Evolutionary conservation across 2,113 vertebrate genomes (phyloP).

Genomic region (Orthonyx spaldingii): DNA sequence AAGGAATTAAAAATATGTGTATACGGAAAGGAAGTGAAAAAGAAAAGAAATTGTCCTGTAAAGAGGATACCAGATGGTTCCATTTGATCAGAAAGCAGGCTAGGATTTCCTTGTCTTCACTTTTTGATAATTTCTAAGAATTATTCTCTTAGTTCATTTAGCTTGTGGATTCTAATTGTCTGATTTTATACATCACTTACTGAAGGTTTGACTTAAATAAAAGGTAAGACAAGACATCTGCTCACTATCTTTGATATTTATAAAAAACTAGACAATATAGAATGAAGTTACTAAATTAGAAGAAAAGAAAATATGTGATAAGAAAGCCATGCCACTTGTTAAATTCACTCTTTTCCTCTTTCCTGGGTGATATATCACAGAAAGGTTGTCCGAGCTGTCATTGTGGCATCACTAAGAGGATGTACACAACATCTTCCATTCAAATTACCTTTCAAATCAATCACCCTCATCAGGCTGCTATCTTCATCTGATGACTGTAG

Average conservation of each 20-base stretch:
- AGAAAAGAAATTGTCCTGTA: not conserved
- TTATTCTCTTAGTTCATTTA: not conserved
- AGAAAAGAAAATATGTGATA: constrained; percentile 28
- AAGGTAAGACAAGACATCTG: not conserved
- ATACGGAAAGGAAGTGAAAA: not conserved
- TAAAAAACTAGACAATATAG: not conserved
- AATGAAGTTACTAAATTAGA: constrained; percentile 22
- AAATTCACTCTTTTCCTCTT: constrained; percentile 40
- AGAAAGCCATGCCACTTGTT: constrained; percentile 51
- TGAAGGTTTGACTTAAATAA: not conserved
- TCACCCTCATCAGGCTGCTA: constrained; percentile 44
- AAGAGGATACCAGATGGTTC: not conserved
- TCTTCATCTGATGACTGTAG: constrained; percentile 38
- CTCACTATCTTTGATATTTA: not conserved
- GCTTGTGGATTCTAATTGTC: not conserved
- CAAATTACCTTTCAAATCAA: constrained; percentile 61
- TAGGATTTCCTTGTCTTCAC: not conserved
- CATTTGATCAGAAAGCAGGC: not conserved
- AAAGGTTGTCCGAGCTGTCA: constrained; percentile 55
- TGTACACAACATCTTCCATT: constrained; percentile 56
- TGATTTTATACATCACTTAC: not conserved
- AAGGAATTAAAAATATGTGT: not conserved
- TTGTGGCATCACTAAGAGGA: constrained; percentile 40
- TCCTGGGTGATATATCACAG: constrained; percentile 25
- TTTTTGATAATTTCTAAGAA: constrained; percentile 1